Conservation (phyloP, 2,113 vertebrate species). For the Centropristis striata region DNA sequence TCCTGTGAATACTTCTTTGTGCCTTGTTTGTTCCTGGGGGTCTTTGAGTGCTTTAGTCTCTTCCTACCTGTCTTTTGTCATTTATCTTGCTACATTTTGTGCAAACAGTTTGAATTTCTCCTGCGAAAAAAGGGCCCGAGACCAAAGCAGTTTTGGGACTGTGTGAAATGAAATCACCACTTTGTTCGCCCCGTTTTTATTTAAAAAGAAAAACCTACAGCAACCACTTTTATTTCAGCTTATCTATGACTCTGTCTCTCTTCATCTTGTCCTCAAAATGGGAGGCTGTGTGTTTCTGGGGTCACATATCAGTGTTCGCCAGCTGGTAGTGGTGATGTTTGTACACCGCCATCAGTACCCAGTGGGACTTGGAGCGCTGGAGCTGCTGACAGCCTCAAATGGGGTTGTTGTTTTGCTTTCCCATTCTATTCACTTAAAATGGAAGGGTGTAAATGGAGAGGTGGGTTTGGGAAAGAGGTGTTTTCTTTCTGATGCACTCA, state of each 20-base stretch:
- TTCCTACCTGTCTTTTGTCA: conserved; percentile 10
- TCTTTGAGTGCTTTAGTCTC: conserved; percentile 23
- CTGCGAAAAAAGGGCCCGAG: conserved; percentile 7
- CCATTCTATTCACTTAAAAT: conserved; percentile 33
- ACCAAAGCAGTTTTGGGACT: conserved; percentile 32
- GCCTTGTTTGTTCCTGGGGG: neutral
- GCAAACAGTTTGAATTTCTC: conserved; percentile 20
- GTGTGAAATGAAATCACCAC: conserved; percentile 31
- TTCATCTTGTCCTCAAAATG: conserved; percentile 13
- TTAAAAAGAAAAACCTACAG: conserved; percentile 6
- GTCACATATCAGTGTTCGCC: conserved; percentile 21
- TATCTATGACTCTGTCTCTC: neutral
- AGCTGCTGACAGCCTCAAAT: conserved; percentile 35
- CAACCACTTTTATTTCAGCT: conserved; percentile 15
- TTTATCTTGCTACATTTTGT: conserved; percentile 36
- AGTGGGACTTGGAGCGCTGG: neutral
- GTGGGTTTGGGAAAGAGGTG: neutral
- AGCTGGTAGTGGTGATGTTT: neutral
- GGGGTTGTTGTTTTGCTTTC: conserved; percentile 42
- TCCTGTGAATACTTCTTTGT: neutral
- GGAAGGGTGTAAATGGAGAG: conserved; percentile 23
- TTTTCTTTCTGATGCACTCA: neutral
- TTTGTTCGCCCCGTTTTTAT: conserved; percentile 9
- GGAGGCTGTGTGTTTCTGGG: conserved; percentile 26
- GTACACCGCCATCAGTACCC: neutral